These are phyloP conservation scores for Pithys albifrons DNA, from an alignment of 2,113 vertebrate genomes.

Conservation along the genomic window DNA sequence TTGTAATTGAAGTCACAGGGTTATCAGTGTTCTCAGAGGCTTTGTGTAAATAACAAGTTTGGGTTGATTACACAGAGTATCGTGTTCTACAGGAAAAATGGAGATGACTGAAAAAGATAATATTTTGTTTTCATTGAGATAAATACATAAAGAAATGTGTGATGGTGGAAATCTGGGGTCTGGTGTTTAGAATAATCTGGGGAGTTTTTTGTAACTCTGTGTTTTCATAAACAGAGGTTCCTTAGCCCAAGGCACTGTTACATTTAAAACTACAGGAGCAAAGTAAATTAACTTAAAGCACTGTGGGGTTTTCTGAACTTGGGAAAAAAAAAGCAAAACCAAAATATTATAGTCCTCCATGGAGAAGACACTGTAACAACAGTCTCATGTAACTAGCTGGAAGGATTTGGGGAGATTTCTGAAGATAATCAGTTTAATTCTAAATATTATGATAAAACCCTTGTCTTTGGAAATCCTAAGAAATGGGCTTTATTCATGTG, in stretches of 20 bases:
- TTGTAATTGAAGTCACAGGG: not conserved
- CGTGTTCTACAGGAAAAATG: not conserved
- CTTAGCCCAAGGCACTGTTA: conserved; percentile 30
- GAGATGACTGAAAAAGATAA: not conserved
- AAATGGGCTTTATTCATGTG: not conserved
- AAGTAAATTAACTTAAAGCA: conserved; percentile 5
- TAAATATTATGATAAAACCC: conserved; percentile 1
- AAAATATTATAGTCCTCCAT: not conserved
- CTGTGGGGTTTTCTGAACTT: not conserved
- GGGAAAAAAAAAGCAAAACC: not conserved
- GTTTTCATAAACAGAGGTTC: not conserved
- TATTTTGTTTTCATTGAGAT: not conserved
- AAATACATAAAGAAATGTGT: not conserved
- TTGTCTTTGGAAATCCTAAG: not conserved
- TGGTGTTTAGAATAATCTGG: not conserved
- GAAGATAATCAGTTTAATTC: conserved; percentile 8
- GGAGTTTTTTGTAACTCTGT: not conserved
- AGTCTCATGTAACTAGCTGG: not conserved
- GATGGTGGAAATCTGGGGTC: not conserved
- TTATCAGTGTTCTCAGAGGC: not conserved
- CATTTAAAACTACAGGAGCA: conserved; percentile 21
- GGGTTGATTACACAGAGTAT: not conserved
- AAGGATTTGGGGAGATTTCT: conserved; percentile 7
- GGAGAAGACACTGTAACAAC: not conserved
- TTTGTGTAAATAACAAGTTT: not conserved